A percentile compares a stretch with the other conserved stretches of the same genome.
These are phyloP conservation scores for Eupleurogrammus muticus DNA, from an alignment of 2,797 vertebrate genomes.

Conservation along the genomic window DNA sequence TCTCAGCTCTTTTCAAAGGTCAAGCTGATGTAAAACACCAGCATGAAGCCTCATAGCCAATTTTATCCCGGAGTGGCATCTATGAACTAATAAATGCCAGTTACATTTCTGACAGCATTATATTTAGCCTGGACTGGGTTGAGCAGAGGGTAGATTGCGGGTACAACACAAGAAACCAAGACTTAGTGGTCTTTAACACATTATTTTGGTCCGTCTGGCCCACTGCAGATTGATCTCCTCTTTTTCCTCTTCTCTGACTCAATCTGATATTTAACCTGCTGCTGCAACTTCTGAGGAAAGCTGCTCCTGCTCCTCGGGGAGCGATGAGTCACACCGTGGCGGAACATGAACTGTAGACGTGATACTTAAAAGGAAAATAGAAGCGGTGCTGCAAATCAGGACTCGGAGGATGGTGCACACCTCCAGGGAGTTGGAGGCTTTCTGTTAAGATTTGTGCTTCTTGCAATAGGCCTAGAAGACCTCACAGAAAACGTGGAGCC, in stretches of 20 bases:
- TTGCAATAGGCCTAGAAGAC: not conserved
- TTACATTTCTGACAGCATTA: constrained; percentile 74
- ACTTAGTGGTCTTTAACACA: constrained; percentile 58
- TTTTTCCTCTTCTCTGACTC: constrained; percentile 27
- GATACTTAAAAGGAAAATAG: constrained; percentile 23
- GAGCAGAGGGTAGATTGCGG: constrained; percentile 57
- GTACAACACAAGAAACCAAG: constrained; percentile 62
- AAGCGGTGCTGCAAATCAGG: constrained; percentile 5
- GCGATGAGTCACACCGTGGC: constrained; percentile 29
- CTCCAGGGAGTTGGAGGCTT: not conserved
- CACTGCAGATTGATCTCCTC: constrained; percentile 43
- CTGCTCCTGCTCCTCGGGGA: constrained; percentile 24
- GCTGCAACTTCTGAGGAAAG: constrained; percentile 34
- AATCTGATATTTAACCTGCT: constrained; percentile 44
- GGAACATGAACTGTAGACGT: constrained; percentile 16
- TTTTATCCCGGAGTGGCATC: constrained; percentile 73
- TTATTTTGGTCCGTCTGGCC: constrained; percentile 66
- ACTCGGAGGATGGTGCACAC: not conserved
- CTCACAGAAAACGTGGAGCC: not conserved
- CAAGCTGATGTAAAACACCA: constrained; percentile 78
- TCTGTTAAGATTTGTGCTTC: not conserved
- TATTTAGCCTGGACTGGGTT: constrained; percentile 76
- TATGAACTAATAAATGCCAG: constrained; percentile 81
- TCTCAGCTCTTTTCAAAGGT: constrained; percentile 85
- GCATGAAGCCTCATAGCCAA: constrained; percentile 62